Base-by-base conservation (phyloP, 1,140 invertebrate species). In the Cydia amplana region DNA sequence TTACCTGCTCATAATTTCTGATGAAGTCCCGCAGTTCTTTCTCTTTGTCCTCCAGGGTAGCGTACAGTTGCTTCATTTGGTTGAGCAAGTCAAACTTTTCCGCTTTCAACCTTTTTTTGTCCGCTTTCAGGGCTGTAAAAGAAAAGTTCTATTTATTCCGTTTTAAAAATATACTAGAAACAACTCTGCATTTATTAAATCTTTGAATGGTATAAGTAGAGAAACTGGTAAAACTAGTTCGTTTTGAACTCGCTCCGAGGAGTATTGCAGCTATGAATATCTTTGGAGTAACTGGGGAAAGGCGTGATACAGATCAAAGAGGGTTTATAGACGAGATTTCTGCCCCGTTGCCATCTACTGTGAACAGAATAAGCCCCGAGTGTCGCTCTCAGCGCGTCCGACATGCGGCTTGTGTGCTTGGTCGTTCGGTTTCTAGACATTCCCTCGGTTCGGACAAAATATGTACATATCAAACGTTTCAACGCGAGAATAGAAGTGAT, bases 31-130 rank as follows among this genome's bases (percentile, higher is more conserved):
- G 94, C 16, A 99, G 93, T 91, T 98, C 98, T 78, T 97, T 96
- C 87, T 99, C 98, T 93, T 99, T 98, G 84, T 98, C 97, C 91
- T 99, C 98, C 73, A 99, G 93, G 16, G 98, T 98, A 75, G 96
- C 96, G 87, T 98, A 99, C 14, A 99, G 94, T 83, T 98, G 97
- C 91, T 98, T 98, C 96, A 98, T 98, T 93, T 99, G 98, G 85
- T 97, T 97, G 77, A 99, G 93, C 20, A 99, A 94, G 92, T 99
- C 98, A 87, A 97, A 97, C 92, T 98, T 98, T 91, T 99, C 98
- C 16, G 97, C 97, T 90, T 98, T 98, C 82, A 99, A 93, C 73
- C 97, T 94, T 89, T 98, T 98, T 67, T 97, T 94, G 91, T 99
- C 98, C 70, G 96, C 95, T 91, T 98, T 98, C 86, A 98, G 93